phyloP scores from a whole-genome alignment of 1,140 invertebrate species.

The Drosophila sturtevanti region DNA sequence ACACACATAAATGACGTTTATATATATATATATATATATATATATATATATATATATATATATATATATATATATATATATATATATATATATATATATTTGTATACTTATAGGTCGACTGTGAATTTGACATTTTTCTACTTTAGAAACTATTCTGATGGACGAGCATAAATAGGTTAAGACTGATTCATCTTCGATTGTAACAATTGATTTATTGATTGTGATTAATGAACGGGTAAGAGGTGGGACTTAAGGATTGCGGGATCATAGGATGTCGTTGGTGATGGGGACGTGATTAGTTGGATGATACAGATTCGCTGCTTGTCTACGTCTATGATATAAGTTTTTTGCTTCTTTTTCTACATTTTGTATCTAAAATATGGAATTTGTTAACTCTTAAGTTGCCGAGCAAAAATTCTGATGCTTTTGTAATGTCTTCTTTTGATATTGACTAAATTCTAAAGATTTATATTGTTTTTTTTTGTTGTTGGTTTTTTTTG shows the following conservation, averaged over 20 bases:
- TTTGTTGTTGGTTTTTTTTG: no score
- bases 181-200: neutral
- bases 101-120: neutral
- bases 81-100: neutral
- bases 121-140: neutral
- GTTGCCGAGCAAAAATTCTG: slow-evolving; percentile 33
- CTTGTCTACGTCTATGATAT: slow-evolving; percentile 10
- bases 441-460: slow-evolving; percentile 48
- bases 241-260: neutral
- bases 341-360: slow-evolving; percentile 15
- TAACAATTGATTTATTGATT: slow-evolving; percentile 2
- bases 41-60: neutral
- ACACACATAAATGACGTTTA: neutral
- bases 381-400: slow-evolving; percentile 56
- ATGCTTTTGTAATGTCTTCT: slow-evolving; percentile 20
- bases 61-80: slow-evolving; percentile 1
- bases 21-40: neutral
- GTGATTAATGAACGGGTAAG: neutral
- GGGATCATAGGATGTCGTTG: neutral
- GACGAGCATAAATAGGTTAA: slow-evolving; percentile 5
- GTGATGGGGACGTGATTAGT: neutral
- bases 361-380: slow-evolving; percentile 45
- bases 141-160: neutral
- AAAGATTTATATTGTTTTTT: slow-evolving; percentile 3
- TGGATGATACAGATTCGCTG: slow-evolving; percentile 19